Conservation (phyloP, 2,888 invertebrate genomes). For the Tryphoninae sp. region DNA sequence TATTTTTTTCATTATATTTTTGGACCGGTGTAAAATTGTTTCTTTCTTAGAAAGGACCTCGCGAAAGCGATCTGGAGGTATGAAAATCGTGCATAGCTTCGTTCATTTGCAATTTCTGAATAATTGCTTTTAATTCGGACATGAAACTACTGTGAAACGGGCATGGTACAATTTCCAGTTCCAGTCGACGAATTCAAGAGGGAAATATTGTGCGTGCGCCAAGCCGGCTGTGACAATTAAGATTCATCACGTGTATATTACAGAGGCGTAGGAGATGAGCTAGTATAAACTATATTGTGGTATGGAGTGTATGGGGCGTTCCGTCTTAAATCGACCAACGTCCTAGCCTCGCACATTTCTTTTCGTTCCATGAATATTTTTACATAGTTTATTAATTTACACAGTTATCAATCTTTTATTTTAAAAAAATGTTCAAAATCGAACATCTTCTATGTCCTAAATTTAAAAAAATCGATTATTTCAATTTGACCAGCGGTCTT, state of each 20-base stretch:
- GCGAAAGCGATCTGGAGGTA: neutral
- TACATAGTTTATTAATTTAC: neutral
- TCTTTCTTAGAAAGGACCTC: neutral
- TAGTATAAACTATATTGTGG: conserved; percentile 39
- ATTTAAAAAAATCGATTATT: no score
- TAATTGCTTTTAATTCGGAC: neutral
- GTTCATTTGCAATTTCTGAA: neutral
- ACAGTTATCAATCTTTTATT: neutral
- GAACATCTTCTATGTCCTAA: no score
- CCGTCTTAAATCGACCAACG: neutral
- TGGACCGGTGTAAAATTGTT: neutral
- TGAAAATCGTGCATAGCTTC: neutral
- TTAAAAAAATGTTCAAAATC: no score
- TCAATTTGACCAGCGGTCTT: no score
- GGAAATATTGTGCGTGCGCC: conserved; percentile 60
- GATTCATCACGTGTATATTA: conserved; percentile 50
- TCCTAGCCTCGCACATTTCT: no score
- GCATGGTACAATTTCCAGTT: conserved; percentile 30
- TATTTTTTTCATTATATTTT: neutral
- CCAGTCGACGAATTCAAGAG: conserved; percentile 58
- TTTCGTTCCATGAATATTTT: no score
- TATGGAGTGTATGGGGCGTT: neutral
- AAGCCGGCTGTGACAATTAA: conserved; percentile 63
- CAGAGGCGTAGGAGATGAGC: conserved; percentile 49
- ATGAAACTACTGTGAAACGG: neutral